phyloP scores from a whole-genome alignment of 2,797 vertebrate genomes.

The Malacoraja senta region DNA sequence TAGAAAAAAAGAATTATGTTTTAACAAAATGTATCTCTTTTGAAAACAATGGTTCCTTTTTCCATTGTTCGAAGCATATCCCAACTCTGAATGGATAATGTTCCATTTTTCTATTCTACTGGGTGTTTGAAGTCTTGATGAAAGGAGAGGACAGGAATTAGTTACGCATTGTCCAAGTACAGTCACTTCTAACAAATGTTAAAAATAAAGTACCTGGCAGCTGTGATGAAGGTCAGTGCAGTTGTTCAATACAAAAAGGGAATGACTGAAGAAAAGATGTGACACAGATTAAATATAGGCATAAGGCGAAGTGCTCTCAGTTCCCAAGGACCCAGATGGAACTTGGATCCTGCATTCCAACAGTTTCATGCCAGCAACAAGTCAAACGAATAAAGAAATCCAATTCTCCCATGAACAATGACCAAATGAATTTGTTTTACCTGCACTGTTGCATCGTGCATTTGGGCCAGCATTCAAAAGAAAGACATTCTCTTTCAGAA shows the following conservation, averaged over 20 bases:
- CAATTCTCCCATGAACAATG: background rate
- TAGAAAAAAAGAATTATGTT: background rate
- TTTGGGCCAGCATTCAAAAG: constrained; percentile 4
- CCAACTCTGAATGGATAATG: background rate
- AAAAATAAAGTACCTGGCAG: constrained; percentile 33
- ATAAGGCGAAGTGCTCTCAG: constrained; percentile 1
- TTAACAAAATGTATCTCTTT: background rate
- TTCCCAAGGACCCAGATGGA: background rate
- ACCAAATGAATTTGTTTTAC: background rate
- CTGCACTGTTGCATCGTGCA: background rate
- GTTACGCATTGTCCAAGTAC: background rate
- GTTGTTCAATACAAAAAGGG: background rate
- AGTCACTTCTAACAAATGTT: background rate
- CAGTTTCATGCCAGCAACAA: background rate
- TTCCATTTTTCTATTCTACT: background rate
- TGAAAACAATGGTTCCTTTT: background rate
- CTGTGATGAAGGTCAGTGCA: constrained; percentile 25
- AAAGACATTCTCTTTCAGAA: background rate
- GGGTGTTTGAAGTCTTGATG: background rate
- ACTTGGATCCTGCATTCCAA: background rate
- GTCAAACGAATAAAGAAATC: background rate
- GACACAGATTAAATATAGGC: constrained; percentile 1
- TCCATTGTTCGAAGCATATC: background rate
- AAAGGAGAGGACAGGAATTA: constrained; percentile 10
- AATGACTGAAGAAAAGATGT: background rate